Evolutionary conservation across 1,140 invertebrate genomes (phyloP).

Genomic region (Meloidogyne exigua): DNA sequence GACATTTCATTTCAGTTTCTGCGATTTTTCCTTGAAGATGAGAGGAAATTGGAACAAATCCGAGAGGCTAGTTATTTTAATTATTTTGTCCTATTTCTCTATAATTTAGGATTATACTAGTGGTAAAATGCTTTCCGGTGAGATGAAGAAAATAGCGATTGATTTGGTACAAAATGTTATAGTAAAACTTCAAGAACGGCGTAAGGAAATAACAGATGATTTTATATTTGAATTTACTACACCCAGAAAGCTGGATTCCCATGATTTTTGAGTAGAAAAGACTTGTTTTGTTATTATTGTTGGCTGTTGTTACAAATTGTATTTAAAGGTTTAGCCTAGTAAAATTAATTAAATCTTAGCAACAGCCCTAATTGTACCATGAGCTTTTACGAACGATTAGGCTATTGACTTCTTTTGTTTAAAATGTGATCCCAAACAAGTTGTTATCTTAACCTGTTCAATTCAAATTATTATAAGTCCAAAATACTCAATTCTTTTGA

Average conservation of each 20-base stretch:
- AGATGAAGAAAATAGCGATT: constrained; percentile 88
- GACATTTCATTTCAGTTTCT: constrained; percentile 95
- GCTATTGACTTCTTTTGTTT: background rate
- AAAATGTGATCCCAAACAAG: background rate
- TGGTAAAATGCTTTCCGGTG: constrained; percentile 85
- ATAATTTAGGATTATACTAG: constrained; percentile 77
- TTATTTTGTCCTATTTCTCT: background rate
- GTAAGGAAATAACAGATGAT: constrained; percentile 81
- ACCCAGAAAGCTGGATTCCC: constrained; percentile 72
- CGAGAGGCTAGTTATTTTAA: constrained; percentile 68
- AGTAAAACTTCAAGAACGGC: constrained; percentile 77
- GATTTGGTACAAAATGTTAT: constrained; percentile 76
- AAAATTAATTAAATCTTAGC: too few species aligned
- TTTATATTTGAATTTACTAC: constrained; percentile 80
- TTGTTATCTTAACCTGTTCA: too few species aligned
- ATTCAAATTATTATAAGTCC: background rate
- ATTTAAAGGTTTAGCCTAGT: too few species aligned
- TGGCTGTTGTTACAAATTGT: background rate
- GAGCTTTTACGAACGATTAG: background rate
- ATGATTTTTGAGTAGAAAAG: constrained; percentile 27
- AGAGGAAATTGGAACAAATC: constrained; percentile 80
- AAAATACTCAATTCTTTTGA: too few species aligned
- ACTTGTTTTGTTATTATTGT: background rate
- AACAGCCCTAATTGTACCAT: background rate
- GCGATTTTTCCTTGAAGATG: constrained; percentile 91